Base-by-base conservation (phyloP, 2,888 invertebrate genomes). In the Oscheius sp. region DNA sequence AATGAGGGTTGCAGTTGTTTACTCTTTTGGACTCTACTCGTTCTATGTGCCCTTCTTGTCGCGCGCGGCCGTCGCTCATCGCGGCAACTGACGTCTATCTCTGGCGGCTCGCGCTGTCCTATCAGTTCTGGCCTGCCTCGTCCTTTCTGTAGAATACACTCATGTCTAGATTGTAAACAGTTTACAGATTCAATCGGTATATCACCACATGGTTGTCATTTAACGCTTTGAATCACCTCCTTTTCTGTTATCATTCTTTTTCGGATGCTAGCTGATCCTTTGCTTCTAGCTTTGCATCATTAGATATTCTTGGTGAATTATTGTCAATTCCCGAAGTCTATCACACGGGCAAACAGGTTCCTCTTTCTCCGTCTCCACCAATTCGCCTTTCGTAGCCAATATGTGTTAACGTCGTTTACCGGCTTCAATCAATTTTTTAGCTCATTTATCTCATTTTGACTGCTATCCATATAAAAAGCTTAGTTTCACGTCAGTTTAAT, bases 41-140 rank as follows among this genome's bases (percentile, higher is more conserved):
- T 68, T 68, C 68, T 68, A 37, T 68, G 68, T 55, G 68, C 35
- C 37, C 68, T 68, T 53, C 35, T 55, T 32, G 35, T 37, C 68
- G 68, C 68, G 55, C 37, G 68, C 68, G 68, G 53, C 68, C 21
- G 53, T 53, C 66, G 66, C 66, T 11, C 21, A 37, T 32, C 63
- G 53, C 55, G 37, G 55, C 68, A 68, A 53, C 68, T 68, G 68
- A 68, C 68, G 68, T 68, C 68, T 68, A 68, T 68, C 68, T 68
- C 68, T 68, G 68, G 68, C 55, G 68, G 53, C 68, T 55, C 68
- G 68, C 55, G 55, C 55, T 55, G 55, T 55, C 55, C 68, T 68
- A 68, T 68, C 68, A 68, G 68, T 55, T 37, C 21, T 37, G 50
- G 63, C 21, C 47, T 21, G 50, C 21, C 21, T 33, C 50, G n/a